Base-by-base conservation (phyloP, 2,113 vertebrate species). In the Jacana jacana region DNA sequence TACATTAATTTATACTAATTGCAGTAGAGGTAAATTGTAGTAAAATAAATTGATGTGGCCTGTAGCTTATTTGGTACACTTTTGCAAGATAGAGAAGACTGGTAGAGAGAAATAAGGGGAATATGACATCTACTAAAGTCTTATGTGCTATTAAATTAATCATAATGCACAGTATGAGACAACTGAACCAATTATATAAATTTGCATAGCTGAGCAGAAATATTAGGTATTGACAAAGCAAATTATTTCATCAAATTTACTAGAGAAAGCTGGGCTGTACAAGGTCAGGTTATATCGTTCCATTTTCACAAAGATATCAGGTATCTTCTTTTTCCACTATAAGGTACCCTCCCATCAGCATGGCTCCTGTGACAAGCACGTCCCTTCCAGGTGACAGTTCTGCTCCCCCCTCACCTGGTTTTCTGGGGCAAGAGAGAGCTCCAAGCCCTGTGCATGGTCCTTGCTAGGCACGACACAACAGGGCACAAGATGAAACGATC, bases 401-500 rank as follows among this genome's bases (percentile, higher is more conserved):
- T 39, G 20, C 9, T n/a, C 48, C 30, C 11, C 11, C 61, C 13
- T 51, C 23, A 49, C 39, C 8, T 23, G 27, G n/a, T 28, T 19
- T 55, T 23, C 25, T 55, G 39, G 27, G 31, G 10, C n/a, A 54
- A 19, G 31, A 17, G 13, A 54, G 25, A 48, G 4, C 11, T 64
- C 44, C 1, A 1, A 18, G 33, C 11, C 31, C 7, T 40, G 5
- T 39, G 35, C 5, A 2, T 7, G 30, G 18, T 73, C 46, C 6
- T 30, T 79, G 28, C 39, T 42, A 14, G 11, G 17, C n/a, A 40
- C 5, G 5, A 13, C 18, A 69, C 14, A 57, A 11, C 9, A 37
- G 40, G 6, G 24, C 7, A 4, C 4, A 27, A 51, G 16, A 63
- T 27, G n/a, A 1, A 0, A 55, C 11, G 9, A 7, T 57, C 20